These are phyloP conservation scores for Taurulus bubalis DNA, from an alignment of 2,113 vertebrate species.

Conservation along the genomic window DNA sequence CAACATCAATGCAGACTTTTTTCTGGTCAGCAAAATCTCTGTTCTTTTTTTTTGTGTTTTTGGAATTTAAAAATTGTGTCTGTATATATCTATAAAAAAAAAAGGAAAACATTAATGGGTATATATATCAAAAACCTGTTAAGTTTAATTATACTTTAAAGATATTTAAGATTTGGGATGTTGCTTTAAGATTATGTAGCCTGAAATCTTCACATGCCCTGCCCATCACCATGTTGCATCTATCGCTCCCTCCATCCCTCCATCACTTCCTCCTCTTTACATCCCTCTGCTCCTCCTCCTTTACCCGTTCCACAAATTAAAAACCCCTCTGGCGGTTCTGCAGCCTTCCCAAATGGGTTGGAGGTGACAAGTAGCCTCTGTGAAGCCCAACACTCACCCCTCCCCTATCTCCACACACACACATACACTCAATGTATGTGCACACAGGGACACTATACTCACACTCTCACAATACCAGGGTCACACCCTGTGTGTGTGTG, in stretches of 20 bases:
- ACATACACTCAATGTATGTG: neutral
- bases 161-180: neutral
- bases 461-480: neutral
- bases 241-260: neutral
- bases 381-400: constrained; percentile 38
- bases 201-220: neutral
- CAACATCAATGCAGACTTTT: too few species aligned
- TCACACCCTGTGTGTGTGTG: constrained; percentile 23
- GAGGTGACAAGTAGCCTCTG: constrained; percentile 56
- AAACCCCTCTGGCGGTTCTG: constrained; percentile 51
- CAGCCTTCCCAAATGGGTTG: constrained; percentile 50
- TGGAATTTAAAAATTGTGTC: too few species aligned
- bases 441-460: constrained; percentile 7
- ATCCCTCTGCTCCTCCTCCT: neutral
- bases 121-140: too few species aligned
- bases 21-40: too few species aligned
- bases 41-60: too few species aligned
- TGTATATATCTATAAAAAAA: too few species aligned
- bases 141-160: too few species aligned
- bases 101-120: too few species aligned
- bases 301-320: constrained; percentile 39
- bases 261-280: neutral
- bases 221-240: neutral
- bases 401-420: neutral
- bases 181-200: neutral